Conservation (phyloP, 2,113 vertebrate genomes). For the Thermophis baileyi region DNA sequence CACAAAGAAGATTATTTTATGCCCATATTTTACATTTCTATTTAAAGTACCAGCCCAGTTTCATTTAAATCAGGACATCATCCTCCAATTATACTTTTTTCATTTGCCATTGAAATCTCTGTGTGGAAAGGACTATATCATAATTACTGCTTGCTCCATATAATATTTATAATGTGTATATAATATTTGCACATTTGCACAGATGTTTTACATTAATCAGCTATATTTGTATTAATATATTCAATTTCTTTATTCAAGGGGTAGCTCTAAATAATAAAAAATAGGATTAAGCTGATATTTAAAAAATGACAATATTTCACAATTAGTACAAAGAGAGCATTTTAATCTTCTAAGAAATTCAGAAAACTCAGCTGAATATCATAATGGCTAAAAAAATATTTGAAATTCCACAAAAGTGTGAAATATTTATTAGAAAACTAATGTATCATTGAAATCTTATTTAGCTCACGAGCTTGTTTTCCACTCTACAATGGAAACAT, state of each 20-base stretch:
- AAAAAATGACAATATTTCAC: background rate
- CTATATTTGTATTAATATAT: background rate
- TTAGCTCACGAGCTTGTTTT: background rate
- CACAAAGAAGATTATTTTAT: background rate
- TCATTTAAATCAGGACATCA: background rate
- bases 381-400: background rate
- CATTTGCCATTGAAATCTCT: background rate
- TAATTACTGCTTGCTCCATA: background rate
- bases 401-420: background rate
- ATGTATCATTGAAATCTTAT: background rate
- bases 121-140: background rate
- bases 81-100: background rate
- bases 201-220: background rate
- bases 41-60: background rate
- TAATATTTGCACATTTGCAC: background rate
- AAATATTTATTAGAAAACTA: background rate
- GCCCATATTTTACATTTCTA: background rate
- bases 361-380: background rate
- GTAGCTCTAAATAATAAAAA: background rate
- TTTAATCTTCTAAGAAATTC: background rate
- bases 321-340: background rate
- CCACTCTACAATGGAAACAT: background rate
- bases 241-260: background rate
- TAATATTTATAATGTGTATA: background rate
- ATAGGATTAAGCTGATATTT: background rate